phyloP scores from a whole-genome alignment of 2,888 invertebrate genomes.

The Luperina nickerlii region DNA sequence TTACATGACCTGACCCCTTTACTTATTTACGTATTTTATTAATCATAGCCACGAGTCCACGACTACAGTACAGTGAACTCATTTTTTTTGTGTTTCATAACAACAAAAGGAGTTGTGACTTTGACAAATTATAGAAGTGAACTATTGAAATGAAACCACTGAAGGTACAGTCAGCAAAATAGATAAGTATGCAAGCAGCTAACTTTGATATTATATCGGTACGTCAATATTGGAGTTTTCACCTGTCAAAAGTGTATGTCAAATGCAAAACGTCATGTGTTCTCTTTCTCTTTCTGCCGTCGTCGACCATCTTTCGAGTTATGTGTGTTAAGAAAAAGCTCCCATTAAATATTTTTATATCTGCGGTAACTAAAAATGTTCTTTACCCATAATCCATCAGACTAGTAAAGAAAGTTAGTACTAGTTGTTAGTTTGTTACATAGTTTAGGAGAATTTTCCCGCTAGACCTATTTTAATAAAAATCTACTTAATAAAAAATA shows the following conservation, averaged over 20 bases:
- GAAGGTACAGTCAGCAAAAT: slow-evolving; percentile 25
- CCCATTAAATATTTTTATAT: neutral
- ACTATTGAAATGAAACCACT: slow-evolving; percentile 55
- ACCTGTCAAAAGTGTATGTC: neutral
- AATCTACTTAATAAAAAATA: neutral
- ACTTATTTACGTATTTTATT: slow-evolving; percentile 63
- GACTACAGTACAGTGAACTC: slow-evolving; percentile 52
- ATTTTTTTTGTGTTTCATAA: slow-evolving; percentile 61
- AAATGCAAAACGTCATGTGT: neutral
- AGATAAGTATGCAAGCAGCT: neutral
- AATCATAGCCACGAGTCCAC: slow-evolving; percentile 64
- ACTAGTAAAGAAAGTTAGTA: no score
- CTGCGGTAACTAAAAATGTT: neutral
- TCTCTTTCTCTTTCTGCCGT: neutral
- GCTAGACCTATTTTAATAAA: neutral
- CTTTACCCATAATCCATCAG: neutral
- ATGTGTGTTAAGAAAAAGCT: neutral
- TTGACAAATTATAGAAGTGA: slow-evolving; percentile 66
- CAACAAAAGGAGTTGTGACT: slow-evolving; percentile 62
- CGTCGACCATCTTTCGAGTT: neutral
- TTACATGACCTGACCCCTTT: slow-evolving; percentile 60
- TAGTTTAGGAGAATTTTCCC: neutral
- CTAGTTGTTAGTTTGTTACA: no score
- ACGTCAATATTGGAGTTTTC: neutral
- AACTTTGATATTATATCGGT: neutral